A percentile compares a stretch with the other conserved stretches of the same genome.
Conservation (phyloP, 2,113 vertebrate genomes). For the Salvelinus sp. region DNA sequence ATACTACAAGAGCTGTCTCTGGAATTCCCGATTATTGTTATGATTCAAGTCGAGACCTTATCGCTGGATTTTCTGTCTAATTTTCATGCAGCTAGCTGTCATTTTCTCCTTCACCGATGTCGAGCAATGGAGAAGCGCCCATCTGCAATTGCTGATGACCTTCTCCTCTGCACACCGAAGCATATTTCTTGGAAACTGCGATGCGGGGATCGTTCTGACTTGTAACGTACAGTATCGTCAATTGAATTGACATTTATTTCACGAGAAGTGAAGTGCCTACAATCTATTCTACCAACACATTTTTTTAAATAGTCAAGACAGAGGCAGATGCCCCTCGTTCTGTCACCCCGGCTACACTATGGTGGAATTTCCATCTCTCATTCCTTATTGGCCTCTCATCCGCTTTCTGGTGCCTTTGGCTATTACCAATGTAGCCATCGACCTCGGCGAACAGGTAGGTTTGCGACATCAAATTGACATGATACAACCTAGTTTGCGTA, state of each 20-base stretch:
- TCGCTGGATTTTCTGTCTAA: background rate
- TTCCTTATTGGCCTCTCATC: conserved; percentile 92
- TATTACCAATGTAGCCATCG: conserved; percentile 95
- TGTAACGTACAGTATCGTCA: conserved; percentile 11
- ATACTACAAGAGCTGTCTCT: background rate
- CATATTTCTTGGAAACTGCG: conserved; percentile 30
- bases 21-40: background rate
- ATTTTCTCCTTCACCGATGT: conserved; percentile 39
- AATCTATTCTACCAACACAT: background rate
- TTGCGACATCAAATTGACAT: background rate
- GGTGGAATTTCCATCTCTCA: conserved; percentile 91
- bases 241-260: background rate
- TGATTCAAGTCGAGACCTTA: background rate
- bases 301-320: conserved; percentile 29
- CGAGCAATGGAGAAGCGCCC: conserved; percentile 59
- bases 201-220: conserved; percentile 40
- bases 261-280: conserved; percentile 27
- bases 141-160: conserved; percentile 59
- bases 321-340: conserved; percentile 72
- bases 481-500: background rate
- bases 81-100: background rate
- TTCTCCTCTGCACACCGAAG: conserved; percentile 52
- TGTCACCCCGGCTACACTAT: conserved; percentile 77
- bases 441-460: conserved; percentile 92
- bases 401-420: conserved; percentile 92